These are phyloP conservation scores for Oceanodroma leucorhoa DNA, from an alignment of 2,797 vertebrate species.

Conservation along the genomic window DNA sequence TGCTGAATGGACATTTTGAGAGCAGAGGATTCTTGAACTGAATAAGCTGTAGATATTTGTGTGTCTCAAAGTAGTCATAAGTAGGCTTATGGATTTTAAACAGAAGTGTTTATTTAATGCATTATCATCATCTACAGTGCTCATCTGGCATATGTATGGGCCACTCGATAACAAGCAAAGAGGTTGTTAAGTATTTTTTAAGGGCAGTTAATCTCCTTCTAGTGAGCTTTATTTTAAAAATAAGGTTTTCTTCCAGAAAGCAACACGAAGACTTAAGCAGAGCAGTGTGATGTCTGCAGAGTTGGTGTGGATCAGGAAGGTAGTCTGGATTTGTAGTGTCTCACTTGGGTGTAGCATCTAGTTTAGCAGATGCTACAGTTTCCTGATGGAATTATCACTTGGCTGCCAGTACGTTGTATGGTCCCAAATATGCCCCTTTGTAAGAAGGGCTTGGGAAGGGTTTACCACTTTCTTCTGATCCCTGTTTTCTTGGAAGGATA, in stretches of 20 bases:
- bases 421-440: background rate
- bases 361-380: background rate
- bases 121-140: background rate
- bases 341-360: background rate
- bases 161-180: background rate
- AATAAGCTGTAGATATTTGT: conserved; percentile 61
- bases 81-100: conserved; percentile 57
- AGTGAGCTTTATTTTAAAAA: background rate
- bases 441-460: background rate
- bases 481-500: background rate
- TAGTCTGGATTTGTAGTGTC: background rate
- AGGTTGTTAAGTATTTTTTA: conserved; percentile 37
- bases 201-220: conserved; percentile 14
- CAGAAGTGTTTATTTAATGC: conserved; percentile 57
- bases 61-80: conserved; percentile 61
- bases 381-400: background rate
- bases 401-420: background rate
- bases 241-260: background rate
- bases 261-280: background rate
- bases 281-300: background rate
- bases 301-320: background rate
- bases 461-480: background rate
- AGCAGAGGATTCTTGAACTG: conserved; percentile 65
- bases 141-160: background rate
- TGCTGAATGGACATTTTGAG: conserved; percentile 77